These are phyloP conservation scores for Leptura quadrifasciata DNA, from an alignment of 2,888 invertebrate genomes.

Conservation along the genomic window DNA sequence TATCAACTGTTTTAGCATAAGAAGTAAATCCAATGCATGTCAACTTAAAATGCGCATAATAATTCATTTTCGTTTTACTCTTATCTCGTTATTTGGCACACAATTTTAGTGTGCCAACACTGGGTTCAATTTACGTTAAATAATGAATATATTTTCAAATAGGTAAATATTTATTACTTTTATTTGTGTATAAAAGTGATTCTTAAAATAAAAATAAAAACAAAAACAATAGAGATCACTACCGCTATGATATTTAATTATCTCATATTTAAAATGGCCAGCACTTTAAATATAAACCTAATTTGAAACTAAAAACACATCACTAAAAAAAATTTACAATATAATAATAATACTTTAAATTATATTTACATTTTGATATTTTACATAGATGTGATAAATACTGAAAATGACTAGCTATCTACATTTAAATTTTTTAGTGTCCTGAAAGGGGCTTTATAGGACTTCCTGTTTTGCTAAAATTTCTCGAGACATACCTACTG, in stretches of 20 bases:
- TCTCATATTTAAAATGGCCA: not conserved
- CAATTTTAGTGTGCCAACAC: too few relatives aligned
- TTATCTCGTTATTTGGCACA: too few relatives aligned
- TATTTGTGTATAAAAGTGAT: not conserved
- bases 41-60: too few relatives aligned
- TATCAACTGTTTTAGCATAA: too few relatives aligned
- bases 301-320: conserved; percentile 40
- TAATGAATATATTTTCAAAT: too few relatives aligned
- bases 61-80: too few relatives aligned
- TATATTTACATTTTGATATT: conserved; percentile 51
- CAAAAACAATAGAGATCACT: not conserved
- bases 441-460: conserved; percentile 38
- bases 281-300: conserved; percentile 11
- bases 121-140: too few relatives aligned
- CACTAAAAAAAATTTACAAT: conserved; percentile 43
- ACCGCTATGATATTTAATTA: not conserved
- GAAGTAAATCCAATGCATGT: too few relatives aligned
- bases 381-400: conserved; percentile 62
- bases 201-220: not conserved
- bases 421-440: conserved; percentile 11
- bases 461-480: conserved; percentile 47
- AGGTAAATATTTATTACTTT: not conserved
- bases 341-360: conserved; percentile 55
- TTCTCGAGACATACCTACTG: conserved; percentile 41
- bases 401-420: conserved; percentile 70